These are phyloP conservation scores for Petrocephalus sullivani DNA, from an alignment of 2,797 vertebrate species.

Conservation along the genomic window DNA sequence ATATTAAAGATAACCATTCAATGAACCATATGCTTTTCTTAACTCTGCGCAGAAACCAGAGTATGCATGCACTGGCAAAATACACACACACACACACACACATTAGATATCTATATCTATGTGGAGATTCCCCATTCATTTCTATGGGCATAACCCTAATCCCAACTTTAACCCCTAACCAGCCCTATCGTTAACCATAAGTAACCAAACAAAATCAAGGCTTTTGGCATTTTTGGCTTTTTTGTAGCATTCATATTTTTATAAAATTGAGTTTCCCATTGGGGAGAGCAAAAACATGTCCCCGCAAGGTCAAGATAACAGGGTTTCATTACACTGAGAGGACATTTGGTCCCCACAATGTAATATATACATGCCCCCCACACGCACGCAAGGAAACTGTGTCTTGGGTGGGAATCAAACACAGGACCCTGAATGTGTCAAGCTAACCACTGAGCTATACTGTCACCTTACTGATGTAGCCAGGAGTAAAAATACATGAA, in stretches of 20 bases:
- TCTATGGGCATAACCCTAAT: neutral
- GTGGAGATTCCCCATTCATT: neutral
- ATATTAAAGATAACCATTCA: neutral
- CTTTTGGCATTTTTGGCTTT: too few relatives aligned
- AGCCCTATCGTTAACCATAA: too few relatives aligned
- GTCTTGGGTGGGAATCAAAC: neutral
- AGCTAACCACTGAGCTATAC: neutral
- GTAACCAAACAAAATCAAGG: too few relatives aligned
- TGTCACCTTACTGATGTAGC: neutral
- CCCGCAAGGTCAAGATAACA: too few relatives aligned
- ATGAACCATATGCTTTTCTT: neutral
- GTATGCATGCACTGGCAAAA: neutral
- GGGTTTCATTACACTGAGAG: too few relatives aligned
- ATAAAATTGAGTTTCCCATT: too few relatives aligned
- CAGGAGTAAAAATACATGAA: neutral
- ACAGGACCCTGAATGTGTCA: neutral
- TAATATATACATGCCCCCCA: neutral
- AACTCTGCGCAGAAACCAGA: neutral
- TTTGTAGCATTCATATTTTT: too few relatives aligned
- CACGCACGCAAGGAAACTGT: neutral
- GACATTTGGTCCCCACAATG: neutral
- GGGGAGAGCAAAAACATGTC: neutral
- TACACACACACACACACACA: neutral
- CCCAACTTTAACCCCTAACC: too few relatives aligned
- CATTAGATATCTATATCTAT: neutral